Evolutionary conservation across 2,888 invertebrate genomes (phyloP), one percentile per base, ranked within the genome.

Genomic region (Ectemnius lituratus): DNA sequence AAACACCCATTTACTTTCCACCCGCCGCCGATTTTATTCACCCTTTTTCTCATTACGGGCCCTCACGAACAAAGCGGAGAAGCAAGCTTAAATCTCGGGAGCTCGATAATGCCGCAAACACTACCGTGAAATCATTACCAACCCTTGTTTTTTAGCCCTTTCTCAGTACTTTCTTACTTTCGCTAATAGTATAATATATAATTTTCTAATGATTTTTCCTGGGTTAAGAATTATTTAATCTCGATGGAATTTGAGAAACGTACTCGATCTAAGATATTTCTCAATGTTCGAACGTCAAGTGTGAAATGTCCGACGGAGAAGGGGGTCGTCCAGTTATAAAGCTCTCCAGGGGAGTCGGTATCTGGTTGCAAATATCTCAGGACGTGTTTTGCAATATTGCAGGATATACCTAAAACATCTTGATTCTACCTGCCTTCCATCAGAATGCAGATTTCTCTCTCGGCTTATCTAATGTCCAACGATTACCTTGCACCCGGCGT

Each of bases 1-100:
- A 77, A 74, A 79, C 74, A 73, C 74, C 73, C 76, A 75, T 82
- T 37, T 82, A 80, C 68, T 80, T 76, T 75, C 74, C 67, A 68
- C 59, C 71, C 20, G 49, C 20, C 46, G 64, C 57, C 62, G 64
- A 62, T 74, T 67, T 71, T 71, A 71, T 78, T 77, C 71, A 71
- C 70, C 78, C 61, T 66, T 74, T 57, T 62, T 65, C 59, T 49
- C 62, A 57, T 71, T 60, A 27, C 45, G 18, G 14, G 37, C 37
- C 37, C 8, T 37, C 47, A 59, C 64, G 67, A 75, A 37, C 37
- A 37, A 37, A 37, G 37, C 37, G 37, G 37, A 62, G 60, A 65
- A 76, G 65, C 63, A 45, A 63, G 27, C 63, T 63, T 58, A 62
- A 65, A 49, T 62, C 59, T 45, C 58, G 28, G 45, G 6, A 46